Base-by-base conservation (phyloP, 2,113 vertebrate genomes). In the Carassius auratus region DNA sequence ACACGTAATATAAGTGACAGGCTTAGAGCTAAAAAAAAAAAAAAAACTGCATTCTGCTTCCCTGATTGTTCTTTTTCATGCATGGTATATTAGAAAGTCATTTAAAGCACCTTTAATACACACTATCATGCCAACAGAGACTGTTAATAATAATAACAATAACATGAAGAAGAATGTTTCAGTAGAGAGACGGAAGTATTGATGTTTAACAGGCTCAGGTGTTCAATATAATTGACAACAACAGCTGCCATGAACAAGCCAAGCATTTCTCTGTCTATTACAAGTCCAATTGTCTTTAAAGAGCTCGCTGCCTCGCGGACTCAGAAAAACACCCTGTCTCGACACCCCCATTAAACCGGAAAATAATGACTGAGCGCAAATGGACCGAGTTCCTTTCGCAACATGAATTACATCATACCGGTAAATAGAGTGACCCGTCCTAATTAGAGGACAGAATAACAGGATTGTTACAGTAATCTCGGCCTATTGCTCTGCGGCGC, bases 361-460 rank as follows among this genome's bases (percentile, higher is more conserved):
- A 73, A 83, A 83, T 83, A 83, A 83, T 83, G 81, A 83, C 66
- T 42, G 81, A 59, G 66, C 30, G 30, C 81, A 73, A 73, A 83
- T 73, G 64, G 81, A 59, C 30, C 68, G 48, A 59, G 81, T 73
- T 83, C 50, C 48, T 23, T 57, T 73, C 48, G 81, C 52, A 73
- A 38, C 30, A 23, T 42, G 81, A 83, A 73, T 83, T 73, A 57
- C 81, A 83, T 73, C 81, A 83, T 83, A 71, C 26, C 8, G 45
- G 79, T 81, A 81, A 81, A 81, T 81, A 55, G 62, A 81, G 79
- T 81, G 81, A 83, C 81, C 66, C 19, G 81, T 73, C 81, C 66
- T 73, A 83, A 83, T 83, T 78, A 87, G 64, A 61, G 73, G 57
- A 80, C 33, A 83, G 76, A 86, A 85, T 71, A 77, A 86, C 50